These are phyloP conservation scores for Drosophila borborema DNA, from an alignment of 2,888 invertebrate genomes.

Conservation along the genomic window DNA sequence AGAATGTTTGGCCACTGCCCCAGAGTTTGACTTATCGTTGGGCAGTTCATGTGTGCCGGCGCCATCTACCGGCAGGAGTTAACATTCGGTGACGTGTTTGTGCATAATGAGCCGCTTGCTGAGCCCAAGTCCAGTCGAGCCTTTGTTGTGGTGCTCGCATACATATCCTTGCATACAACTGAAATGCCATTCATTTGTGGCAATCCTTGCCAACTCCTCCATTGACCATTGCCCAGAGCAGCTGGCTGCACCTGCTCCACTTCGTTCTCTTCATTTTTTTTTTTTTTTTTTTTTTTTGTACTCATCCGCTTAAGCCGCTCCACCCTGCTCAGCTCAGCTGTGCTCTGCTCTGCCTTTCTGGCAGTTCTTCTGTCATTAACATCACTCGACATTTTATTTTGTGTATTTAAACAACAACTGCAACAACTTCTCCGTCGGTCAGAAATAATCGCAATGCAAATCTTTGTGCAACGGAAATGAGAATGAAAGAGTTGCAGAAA, in stretches of 20 bases:
- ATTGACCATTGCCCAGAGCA: conserved; percentile 2
- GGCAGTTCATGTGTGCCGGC: conserved; percentile 22
- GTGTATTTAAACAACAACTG: conserved; percentile 1
- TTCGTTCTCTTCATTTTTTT: background rate
- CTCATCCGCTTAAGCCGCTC: conserved; percentile 43
- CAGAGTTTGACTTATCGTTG: conserved; percentile 49
- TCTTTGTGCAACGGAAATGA: conserved; percentile 50
- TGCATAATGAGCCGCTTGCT: conserved; percentile 58
- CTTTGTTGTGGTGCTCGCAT: conserved; percentile 58
- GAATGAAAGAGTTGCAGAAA: conserved; percentile 18
- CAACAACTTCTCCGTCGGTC: conserved; percentile 21
- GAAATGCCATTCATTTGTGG: conserved; percentile 64
- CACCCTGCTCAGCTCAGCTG: background rate
- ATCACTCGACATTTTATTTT: conserved; percentile 41
- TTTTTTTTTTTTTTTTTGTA: conserved; percentile 60
- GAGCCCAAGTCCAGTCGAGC: background rate
- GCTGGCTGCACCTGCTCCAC: background rate
- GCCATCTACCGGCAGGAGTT: conserved; percentile 18
- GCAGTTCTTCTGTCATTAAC: conserved; percentile 50
- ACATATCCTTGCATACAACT: conserved; percentile 43
- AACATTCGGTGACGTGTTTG: conserved; percentile 52
- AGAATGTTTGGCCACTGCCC: conserved; percentile 16
- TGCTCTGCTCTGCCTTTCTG: conserved; percentile 12
- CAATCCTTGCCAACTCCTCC: conserved; percentile 43
- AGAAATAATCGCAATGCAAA: conserved; percentile 54